Conservation (phyloP, 2,888 invertebrate genomes). For the Dryadula phaetusa region DNA sequence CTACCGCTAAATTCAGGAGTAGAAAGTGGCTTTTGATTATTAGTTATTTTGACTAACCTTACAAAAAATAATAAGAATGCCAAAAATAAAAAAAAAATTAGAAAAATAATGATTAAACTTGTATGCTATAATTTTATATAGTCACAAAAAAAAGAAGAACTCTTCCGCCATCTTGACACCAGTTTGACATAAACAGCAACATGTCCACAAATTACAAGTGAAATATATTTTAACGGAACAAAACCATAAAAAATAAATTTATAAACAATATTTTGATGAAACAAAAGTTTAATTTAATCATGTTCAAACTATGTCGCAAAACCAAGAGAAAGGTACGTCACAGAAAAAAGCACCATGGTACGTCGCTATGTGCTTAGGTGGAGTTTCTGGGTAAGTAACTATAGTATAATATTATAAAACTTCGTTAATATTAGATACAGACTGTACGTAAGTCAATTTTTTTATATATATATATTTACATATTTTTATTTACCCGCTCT, state of each 20-base stretch:
- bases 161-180: neutral
- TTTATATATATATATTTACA: too few relatives aligned
- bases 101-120: too few relatives aligned
- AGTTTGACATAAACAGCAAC: neutral
- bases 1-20: too few relatives aligned
- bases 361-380: constrained; percentile 45
- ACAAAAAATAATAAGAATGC: too few relatives aligned
- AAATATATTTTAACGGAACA: neutral
- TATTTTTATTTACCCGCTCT: too few relatives aligned
- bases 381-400: constrained; percentile 45
- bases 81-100: too few relatives aligned
- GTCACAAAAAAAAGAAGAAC: constrained; percentile 2
- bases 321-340: constrained; percentile 9
- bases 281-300: constrained; percentile 14
- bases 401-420: too few relatives aligned
- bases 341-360: constrained; percentile 43
- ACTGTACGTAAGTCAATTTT: too few relatives aligned
- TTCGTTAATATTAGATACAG: too few relatives aligned
- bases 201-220: neutral
- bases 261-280: neutral
- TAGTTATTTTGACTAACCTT: too few relatives aligned
- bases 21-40: too few relatives aligned
- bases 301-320: constrained; percentile 27
- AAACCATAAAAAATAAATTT: neutral
- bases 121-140: too few relatives aligned